Evolutionary conservation across 1,140 invertebrate species (phyloP).

Genomic region (Streblospio benedicti): DNA sequence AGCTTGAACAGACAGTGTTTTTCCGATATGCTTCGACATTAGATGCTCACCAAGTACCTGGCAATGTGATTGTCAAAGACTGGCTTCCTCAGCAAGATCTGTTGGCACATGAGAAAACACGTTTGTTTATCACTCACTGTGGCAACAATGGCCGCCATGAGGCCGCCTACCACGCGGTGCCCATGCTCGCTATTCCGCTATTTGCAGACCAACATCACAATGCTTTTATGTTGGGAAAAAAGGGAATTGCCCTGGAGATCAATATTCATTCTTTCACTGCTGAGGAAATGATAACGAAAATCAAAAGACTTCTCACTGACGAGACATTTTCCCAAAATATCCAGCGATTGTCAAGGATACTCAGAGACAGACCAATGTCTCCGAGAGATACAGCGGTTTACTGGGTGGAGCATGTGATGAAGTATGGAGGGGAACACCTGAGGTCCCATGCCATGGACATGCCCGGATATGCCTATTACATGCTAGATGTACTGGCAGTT

Average conservation of each 20-base stretch:
- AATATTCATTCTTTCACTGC: not conserved
- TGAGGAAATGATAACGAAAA: not conserved
- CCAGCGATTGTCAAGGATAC: not conserved
- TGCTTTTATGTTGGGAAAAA: slow-evolving; percentile 16
- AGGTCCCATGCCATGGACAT: not conserved
- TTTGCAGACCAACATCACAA: not conserved
- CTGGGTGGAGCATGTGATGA: slow-evolving; percentile 17
- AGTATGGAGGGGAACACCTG: not conserved
- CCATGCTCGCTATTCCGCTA: not conserved
- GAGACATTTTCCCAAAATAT: not conserved
- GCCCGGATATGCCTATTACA: not conserved
- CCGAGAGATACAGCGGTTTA: slow-evolving; percentile 6
- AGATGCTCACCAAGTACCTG: slow-evolving; percentile 53
- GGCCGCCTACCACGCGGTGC: not conserved
- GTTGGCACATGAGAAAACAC: slow-evolving; percentile 1
- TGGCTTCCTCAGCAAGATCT: slow-evolving; percentile 25
- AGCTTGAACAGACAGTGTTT: no score
- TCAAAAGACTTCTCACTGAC: not conserved
- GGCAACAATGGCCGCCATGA: not conserved
- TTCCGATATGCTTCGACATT: slow-evolving; percentile 48
- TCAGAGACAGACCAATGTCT: not conserved
- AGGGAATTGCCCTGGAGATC: slow-evolving; percentile 17
- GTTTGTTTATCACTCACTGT: slow-evolving; percentile 25
- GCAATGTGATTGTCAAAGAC: slow-evolving; percentile 53
- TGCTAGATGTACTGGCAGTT: slow-evolving; percentile 1